A percentile compares a stretch with the other conserved stretches of the same genome.
These are phyloP conservation scores for Psix sp. DNA, from an alignment of 1,140 invertebrate genomes.

Conservation along the genomic window DNA sequence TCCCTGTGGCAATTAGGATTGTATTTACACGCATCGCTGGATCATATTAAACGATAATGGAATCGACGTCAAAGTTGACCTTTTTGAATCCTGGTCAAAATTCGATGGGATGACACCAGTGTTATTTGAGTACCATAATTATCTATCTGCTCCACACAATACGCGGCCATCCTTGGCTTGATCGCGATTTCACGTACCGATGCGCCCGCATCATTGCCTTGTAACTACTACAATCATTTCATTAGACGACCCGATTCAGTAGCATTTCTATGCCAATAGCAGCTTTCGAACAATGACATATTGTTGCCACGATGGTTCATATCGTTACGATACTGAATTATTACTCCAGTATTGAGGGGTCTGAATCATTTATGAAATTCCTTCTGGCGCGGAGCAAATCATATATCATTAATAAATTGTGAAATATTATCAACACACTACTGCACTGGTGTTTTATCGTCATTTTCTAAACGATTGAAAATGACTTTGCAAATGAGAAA, in stretches of 20 bases:
- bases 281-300: slow-evolving; percentile 24
- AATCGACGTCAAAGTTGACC: slow-evolving; percentile 3
- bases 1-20: slow-evolving; percentile 5
- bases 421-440: too few relatives aligned
- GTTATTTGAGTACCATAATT: slow-evolving; percentile 6
- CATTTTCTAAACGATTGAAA: too few relatives aligned
- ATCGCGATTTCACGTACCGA: slow-evolving; percentile 28
- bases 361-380: too few relatives aligned
- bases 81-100: background rate
- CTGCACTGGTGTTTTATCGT: too few relatives aligned
- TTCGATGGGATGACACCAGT: background rate
- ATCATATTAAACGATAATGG: slow-evolving; percentile 13
- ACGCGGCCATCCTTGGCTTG: slow-evolving; percentile 10
- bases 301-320: slow-evolving; percentile 8
- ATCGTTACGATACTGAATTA: slow-evolving; percentile 14
- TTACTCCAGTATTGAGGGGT: slow-evolving; percentile 15
- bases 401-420: too few relatives aligned
- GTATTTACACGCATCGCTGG: slow-evolving; percentile 14
- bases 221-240: slow-evolving; percentile 47
- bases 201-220: slow-evolving; percentile 46
- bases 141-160: background rate
- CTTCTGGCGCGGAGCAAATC: too few relatives aligned
- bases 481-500: too few relatives aligned
- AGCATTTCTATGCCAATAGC: slow-evolving; percentile 41
- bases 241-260: slow-evolving; percentile 39